A percentile compares a stretch with the other conserved stretches of the same genome.
Evolutionary conservation across 2,797 vertebrate species (phyloP).

Genomic region (Cirrhinus mrigala): DNA sequence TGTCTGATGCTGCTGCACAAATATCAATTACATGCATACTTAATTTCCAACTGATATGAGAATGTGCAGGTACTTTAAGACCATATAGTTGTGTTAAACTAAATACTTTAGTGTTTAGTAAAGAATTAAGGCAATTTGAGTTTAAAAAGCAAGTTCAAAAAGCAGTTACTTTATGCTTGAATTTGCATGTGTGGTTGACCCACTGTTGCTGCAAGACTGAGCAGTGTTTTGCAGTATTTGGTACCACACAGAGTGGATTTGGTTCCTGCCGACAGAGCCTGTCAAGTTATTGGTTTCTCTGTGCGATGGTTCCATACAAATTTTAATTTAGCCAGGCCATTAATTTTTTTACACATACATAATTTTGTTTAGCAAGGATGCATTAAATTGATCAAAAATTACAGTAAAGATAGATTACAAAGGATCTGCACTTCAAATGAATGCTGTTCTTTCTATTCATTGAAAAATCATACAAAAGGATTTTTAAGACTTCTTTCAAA

Average conservation of each 20-base stretch:
- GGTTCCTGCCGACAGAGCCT: conserved; percentile 83
- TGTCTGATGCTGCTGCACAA: not conserved
- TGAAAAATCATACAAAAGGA: not conserved
- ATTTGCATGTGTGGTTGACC: conserved; percentile 72
- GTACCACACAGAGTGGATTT: conserved; percentile 77
- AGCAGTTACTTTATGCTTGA: not conserved
- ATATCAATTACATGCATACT: not conserved
- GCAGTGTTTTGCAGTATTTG: conserved; percentile 69
- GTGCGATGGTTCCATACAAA: conserved; percentile 83
- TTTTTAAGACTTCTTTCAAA: not conserved
- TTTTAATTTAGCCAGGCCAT: not conserved
- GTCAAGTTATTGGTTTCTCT: conserved; percentile 63
- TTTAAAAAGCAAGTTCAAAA: not conserved
- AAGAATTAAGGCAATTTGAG: not conserved
- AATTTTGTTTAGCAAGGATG: not conserved
- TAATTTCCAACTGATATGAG: not conserved
- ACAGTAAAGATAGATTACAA: not conserved
- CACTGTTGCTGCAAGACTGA: conserved; percentile 69
- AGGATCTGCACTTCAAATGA: not conserved
- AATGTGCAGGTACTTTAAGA: not conserved
- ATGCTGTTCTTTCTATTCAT: not conserved
- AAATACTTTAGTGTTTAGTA: not conserved
- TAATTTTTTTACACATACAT: not conserved
- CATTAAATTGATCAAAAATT: not conserved
- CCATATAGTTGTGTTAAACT: not conserved